Conservation (phyloP, 2,113 vertebrate species). For the Aramus guarauna region DNA sequence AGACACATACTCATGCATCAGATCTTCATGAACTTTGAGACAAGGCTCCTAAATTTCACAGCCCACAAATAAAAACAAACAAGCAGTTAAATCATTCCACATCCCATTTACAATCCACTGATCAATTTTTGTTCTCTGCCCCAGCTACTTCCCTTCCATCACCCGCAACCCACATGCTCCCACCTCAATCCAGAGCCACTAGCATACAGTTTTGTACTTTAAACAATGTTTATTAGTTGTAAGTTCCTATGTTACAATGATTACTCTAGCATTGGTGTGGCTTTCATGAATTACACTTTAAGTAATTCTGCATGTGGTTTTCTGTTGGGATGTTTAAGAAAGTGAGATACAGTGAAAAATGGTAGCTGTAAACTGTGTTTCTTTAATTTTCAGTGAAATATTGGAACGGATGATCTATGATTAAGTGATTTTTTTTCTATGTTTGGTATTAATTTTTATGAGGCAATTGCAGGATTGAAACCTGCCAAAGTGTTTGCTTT, state of each 20-base stretch:
- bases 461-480: not conserved
- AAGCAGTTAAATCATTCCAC: not conserved
- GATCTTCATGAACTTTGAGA: not conserved
- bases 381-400: not conserved
- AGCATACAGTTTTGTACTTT: not conserved
- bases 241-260: not conserved
- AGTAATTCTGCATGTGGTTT: constrained; percentile 9
- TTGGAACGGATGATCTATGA: not conserved
- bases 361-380: not conserved
- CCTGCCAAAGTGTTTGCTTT: not conserved
- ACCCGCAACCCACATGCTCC: not conserved
- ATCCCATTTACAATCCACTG: not conserved
- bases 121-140: constrained; percentile 3
- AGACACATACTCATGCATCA: not conserved
- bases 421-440: not conserved
- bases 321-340: not conserved
- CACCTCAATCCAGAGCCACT: not conserved
- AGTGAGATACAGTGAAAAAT: not conserved
- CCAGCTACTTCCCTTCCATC: not conserved
- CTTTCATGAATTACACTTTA: not conserved
- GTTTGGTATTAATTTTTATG: not conserved
- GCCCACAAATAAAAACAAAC: constrained; percentile 1
- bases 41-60: constrained; percentile 3
- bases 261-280: not conserved
- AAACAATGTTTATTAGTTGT: not conserved